Evolutionary conservation across 2,888 invertebrate species (phyloP), one percentile per base, ranked within the genome.

Genomic region (Chrysomela aeneicollis): DNA sequence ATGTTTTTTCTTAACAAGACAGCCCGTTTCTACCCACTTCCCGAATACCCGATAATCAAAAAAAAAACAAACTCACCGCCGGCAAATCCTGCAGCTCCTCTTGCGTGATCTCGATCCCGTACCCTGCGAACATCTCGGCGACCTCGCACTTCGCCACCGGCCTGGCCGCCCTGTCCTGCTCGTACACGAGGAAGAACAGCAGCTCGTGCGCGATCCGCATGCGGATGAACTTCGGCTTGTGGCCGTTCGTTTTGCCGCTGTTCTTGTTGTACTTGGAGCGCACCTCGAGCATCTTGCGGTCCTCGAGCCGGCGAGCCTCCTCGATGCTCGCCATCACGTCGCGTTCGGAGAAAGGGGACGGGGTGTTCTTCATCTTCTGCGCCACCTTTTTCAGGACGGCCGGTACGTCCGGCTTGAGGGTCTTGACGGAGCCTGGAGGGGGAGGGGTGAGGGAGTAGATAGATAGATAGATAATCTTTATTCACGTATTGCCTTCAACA

Each of bases 161-260:
- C 64, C 75, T 63, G 59, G 55, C 69, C 15, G 51, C 63, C 61
- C 12, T n/a, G n/a, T 67, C 59, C 37, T 75, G 71, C 49, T 85
- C 87, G 73, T 89, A 88, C 6, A 89, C 83, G n/a, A 92, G 77
- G 77, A 92, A 91, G 79, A 86, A 91, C 12, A 94, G 76, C 69
- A 89, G 86, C 71, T 89, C 86, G 76, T 94, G 93, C 46, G 92
- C 76, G 1, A 86, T 81, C 64, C 88, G 85, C 81, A 90, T 87
- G 50, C 91, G 76, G 90, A 90, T 61, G 59, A 73, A 74, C 51
- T 71, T 74, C 3, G 71, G 72, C 42, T 70, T 66, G 2, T 54
- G 37, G 8, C 73, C 73, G 50, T 71, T 67, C 8, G 26, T 26
- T 46, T 19, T 57, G 15, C 67, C 63, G 2, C 52, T 19, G 1